Percentiles rank a stretch among this genome's conserved stretches.
Conservation (phyloP, 2,888 invertebrate genomes). For the Tachina grossa region DNA sequence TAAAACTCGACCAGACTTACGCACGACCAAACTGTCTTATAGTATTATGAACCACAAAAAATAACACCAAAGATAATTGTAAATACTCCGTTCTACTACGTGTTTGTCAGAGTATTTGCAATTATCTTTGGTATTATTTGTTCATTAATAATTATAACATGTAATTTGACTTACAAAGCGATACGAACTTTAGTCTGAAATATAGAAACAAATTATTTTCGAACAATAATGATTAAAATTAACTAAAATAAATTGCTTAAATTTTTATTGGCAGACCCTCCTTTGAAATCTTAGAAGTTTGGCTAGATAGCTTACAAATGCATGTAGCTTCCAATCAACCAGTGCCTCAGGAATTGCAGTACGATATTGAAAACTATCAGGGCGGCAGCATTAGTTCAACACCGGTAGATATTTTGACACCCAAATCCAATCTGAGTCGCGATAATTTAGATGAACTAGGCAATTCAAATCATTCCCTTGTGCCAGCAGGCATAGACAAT, state of each 20-base stretch:
- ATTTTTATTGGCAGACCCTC: conserved; percentile 86
- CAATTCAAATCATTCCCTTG: conserved; percentile 57
- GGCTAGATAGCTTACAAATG: conserved; percentile 91
- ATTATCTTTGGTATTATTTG: too few species aligned
- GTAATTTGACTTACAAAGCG: too few species aligned
- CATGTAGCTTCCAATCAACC: conserved; percentile 87
- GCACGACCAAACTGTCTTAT: too few species aligned
- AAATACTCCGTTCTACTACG: too few species aligned
- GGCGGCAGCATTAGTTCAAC: conserved; percentile 81
- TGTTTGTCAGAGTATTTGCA: too few species aligned
- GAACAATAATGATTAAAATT: too few species aligned
- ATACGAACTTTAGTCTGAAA: too few species aligned
- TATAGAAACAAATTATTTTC: too few species aligned
- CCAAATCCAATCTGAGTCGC: conserved; percentile 81
- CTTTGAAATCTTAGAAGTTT: conserved; percentile 94
- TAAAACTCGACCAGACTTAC: too few species aligned
- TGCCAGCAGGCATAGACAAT: conserved; percentile 1
- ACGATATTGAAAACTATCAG: conserved; percentile 89
- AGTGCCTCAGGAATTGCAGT: conserved; percentile 87
- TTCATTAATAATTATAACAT: too few species aligned
- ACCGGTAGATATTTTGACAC: conserved; percentile 81
- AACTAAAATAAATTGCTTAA: neutral
- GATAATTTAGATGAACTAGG: conserved; percentile 78
- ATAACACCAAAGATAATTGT: too few species aligned
- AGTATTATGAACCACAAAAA: too few species aligned